A percentile compares a stretch with the other conserved stretches of the same genome.
phyloP scores from a whole-genome alignment of 2,797 vertebrate species.

The Sarcoramphus papa region DNA sequence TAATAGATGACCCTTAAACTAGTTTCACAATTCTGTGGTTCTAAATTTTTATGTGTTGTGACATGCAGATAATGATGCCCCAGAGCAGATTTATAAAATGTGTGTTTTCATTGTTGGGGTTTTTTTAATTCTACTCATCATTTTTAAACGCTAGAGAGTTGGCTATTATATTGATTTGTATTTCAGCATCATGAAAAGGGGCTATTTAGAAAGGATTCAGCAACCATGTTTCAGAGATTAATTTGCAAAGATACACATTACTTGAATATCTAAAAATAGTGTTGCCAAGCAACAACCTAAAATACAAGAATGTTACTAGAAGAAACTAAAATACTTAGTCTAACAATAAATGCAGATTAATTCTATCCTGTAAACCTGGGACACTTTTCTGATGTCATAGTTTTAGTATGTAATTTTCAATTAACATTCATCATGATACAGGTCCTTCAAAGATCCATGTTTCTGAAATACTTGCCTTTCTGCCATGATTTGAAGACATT shows the following conservation, averaged over 20 bases:
- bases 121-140: background rate
- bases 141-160: slow-evolving; percentile 18
- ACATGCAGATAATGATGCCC: background rate
- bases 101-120: background rate
- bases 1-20: background rate
- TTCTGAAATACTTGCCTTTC: slow-evolving; percentile 28
- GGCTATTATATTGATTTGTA: slow-evolving; percentile 1
- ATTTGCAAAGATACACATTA: slow-evolving; percentile 48
- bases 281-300: slow-evolving; percentile 50
- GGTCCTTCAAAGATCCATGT: background rate
- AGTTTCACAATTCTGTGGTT: background rate
- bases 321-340: slow-evolving; percentile 12
- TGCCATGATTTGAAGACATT: background rate
- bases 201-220: slow-evolving; percentile 9
- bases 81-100: background rate
- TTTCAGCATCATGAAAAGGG: background rate
- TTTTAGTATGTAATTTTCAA: slow-evolving; percentile 2
- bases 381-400: background rate
- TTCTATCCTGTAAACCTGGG: background rate
- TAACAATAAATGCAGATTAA: slow-evolving; percentile 24
- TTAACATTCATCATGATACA: background rate
- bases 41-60: slow-evolving; percentile 5
- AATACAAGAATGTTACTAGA: slow-evolving; percentile 20
- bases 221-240: slow-evolving; percentile 43
- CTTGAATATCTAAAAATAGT: slow-evolving; percentile 50